Evolutionary conservation across 2,888 invertebrate genomes (phyloP), one percentile per base, ranked within the genome.

Genomic region (Leptinotarsa rubiginosa): DNA sequence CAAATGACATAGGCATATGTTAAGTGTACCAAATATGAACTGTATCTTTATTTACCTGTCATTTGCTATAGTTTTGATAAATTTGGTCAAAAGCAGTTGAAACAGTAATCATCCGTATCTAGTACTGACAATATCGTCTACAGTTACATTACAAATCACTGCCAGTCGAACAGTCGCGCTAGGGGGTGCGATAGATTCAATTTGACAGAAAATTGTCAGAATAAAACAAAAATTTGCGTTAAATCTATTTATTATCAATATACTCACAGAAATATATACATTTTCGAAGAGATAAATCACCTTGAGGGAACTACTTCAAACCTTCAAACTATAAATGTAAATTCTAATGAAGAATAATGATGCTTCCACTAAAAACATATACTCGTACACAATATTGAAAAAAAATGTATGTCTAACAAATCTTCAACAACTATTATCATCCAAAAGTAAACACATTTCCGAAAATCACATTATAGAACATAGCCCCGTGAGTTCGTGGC

Each of bases 401-500:
- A 22, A 22, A 22, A 22, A 22, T 2, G 1, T 22, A 2, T 22
- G 1, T 22, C 2, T 2, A 22, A 22, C 2, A 22, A 22, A 22
- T 22, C 22, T 22, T 22, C 22, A 22, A 1, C 22, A 22, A 22
- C 22, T 22, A 69, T 52, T 54, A n/a, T 20, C 54, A 47, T 25
- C 47, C 2, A 66, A 47, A 52, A 65, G 69, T 73, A 73, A 73
- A 73, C 69, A 73, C 65, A 71, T 66, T 66, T 65, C 47, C 54
- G 76, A 54, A 20, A 54, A 87, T 91, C 90, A 95, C 95, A 95
- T 95, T 82, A 97, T 94, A 69, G 94, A 93, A 89, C 97, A 97
- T 81, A 97, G 89, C 47, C 95, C 96, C 0, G 96, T 96, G 22
- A 95, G 90, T 86, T 97, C 96, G 77, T 90, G 91, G 49, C 96